phyloP scores from a whole-genome alignment of 2,797 vertebrate species.

The Pangasius djambal region DNA sequence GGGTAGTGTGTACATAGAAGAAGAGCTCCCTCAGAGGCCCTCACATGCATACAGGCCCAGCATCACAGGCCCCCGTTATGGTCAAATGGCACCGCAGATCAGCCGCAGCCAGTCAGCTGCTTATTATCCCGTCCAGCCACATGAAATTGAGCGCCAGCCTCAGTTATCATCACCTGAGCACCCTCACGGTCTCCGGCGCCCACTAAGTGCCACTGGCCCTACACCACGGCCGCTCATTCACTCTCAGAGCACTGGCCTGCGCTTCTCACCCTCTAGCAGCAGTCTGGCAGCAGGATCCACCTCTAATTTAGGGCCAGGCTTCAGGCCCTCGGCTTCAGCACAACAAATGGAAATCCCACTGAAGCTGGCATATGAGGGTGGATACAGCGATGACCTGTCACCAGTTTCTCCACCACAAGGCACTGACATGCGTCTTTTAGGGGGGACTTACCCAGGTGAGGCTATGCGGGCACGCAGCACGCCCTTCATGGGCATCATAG shows the following conservation, averaged over 20 bases:
- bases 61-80: constrained; percentile 76
- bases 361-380: constrained; percentile 80
- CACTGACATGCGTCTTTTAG: constrained; percentile 68
- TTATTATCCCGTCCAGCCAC: constrained; percentile 86
- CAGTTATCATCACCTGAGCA: constrained; percentile 83
- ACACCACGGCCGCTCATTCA: constrained; percentile 87
- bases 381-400: constrained; percentile 85
- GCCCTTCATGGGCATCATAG: constrained; percentile 95
- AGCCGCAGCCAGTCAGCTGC: constrained; percentile 93
- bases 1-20: constrained; percentile 82
- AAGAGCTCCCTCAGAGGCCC: constrained; percentile 83
- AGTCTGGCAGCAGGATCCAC: constrained; percentile 82
- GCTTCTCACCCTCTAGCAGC: constrained; percentile 87
- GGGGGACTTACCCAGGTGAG: constrained; percentile 87
- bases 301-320: constrained; percentile 78
- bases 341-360: constrained; percentile 93
- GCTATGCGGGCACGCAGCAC: constrained; percentile 88
- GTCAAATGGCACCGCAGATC: constrained; percentile 84
- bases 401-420: constrained; percentile 86
- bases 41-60: constrained; percentile 80
- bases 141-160: constrained; percentile 80
- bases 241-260: constrained; percentile 88
- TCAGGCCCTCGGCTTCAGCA: constrained; percentile 84
- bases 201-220: constrained; percentile 82
- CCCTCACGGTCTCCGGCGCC: constrained; percentile 82